Percentiles rank a stretch among this genome's conserved stretches.
phyloP scores from a whole-genome alignment of 2,888 invertebrate species.

The Ennomos quercinarius region DNA sequence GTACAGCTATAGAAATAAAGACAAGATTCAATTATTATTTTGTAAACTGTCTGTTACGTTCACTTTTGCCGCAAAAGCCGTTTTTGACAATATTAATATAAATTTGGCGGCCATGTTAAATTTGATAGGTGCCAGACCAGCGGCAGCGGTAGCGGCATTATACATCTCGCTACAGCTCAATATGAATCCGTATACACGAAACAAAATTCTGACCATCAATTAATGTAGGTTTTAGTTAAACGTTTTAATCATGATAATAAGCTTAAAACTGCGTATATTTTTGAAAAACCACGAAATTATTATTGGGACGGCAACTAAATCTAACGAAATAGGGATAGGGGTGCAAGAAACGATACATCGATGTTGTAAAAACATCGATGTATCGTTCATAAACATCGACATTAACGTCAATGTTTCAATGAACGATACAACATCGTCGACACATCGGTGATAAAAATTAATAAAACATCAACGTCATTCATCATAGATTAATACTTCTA shows the following conservation, averaged over 20 bases:
- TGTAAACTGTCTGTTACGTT: not conserved
- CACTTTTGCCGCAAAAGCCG: constrained; percentile 30
- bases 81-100: constrained; percentile 57
- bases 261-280: constrained; percentile 10
- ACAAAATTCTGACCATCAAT: not conserved
- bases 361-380: no score
- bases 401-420: no score
- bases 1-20: not conserved
- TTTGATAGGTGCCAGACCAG: constrained; percentile 36
- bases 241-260: not conserved
- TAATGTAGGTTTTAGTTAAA: not conserved
- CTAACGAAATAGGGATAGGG: not conserved
- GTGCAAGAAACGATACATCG: not conserved
- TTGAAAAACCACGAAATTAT: constrained; percentile 1
- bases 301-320: not conserved
- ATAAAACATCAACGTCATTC: no score
- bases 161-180: constrained; percentile 6
- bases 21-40: not conserved
- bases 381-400: no score
- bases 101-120: constrained; percentile 69
- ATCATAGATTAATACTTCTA: no score
- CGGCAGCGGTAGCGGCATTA: constrained; percentile 23
- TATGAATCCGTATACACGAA: constrained; percentile 12
- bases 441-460: no score
- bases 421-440: no score